phyloP scores from a whole-genome alignment of 2,888 invertebrate genomes.

The Hemithea aestivaria region DNA sequence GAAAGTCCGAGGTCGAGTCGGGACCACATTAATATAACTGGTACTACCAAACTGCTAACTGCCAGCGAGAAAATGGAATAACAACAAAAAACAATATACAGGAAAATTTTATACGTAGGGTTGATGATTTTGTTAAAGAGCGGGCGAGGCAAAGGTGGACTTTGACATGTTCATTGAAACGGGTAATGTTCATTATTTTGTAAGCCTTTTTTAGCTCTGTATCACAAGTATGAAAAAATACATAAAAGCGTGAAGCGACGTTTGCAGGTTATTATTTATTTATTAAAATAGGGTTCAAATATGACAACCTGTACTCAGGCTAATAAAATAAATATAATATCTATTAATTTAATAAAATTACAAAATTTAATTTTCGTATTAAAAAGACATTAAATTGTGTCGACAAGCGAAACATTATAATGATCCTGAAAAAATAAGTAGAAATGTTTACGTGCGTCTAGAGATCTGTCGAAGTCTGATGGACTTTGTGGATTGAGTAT shows the following conservation, averaged over 20 bases:
- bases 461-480: too few species aligned
- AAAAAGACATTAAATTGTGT: too few species aligned
- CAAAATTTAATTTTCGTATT: too few species aligned
- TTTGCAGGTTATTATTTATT: not conserved
- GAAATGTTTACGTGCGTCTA: too few species aligned
- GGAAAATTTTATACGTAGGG: slow-evolving; percentile 3
- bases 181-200: slow-evolving; percentile 1
- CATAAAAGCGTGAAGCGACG: too few species aligned
- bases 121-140: slow-evolving; percentile 10
- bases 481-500: too few species aligned
- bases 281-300: slow-evolving; percentile 3
- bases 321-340: too few species aligned
- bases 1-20: slow-evolving; percentile 48
- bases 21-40: slow-evolving; percentile 53
- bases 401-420: too few species aligned
- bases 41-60: slow-evolving; percentile 37
- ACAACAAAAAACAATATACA: slow-evolving; percentile 49
- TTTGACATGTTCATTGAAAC: slow-evolving; percentile 14
- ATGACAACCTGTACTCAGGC: too few species aligned
- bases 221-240: too few species aligned
- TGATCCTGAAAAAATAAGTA: too few species aligned
- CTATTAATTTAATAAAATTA: too few species aligned
- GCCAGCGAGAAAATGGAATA: slow-evolving; percentile 49
- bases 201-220: not conserved
- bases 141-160: slow-evolving; percentile 2